Conservation (phyloP, 2,797 vertebrate genomes). For the Mionectes olivaceus region DNA sequence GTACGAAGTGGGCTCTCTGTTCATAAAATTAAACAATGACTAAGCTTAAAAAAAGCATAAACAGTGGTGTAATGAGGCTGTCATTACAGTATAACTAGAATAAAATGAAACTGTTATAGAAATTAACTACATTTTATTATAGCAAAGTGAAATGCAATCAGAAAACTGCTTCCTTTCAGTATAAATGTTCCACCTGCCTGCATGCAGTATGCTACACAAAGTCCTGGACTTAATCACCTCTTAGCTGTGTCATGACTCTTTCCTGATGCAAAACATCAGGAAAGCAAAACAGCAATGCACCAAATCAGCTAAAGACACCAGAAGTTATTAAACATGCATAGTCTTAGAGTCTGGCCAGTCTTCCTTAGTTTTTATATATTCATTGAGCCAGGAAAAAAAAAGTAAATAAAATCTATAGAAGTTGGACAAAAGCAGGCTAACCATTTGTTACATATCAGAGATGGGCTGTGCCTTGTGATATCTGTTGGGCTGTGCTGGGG, state of each 20-base stretch:
- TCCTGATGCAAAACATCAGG: background rate
- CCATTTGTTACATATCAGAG: background rate
- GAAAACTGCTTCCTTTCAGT: constrained; percentile 9
- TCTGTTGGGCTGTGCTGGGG: background rate
- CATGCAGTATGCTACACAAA: background rate
- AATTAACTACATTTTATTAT: constrained; percentile 21
- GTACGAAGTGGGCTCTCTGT: background rate
- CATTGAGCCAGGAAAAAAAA: background rate
- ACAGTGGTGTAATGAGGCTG: constrained; percentile 23
- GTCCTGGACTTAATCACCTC: background rate
- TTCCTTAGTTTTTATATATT: background rate
- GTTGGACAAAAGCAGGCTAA: background rate
- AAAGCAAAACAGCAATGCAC: background rate
- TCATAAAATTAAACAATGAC: constrained; percentile 58
- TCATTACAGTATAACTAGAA: constrained; percentile 7
- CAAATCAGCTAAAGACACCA: background rate
- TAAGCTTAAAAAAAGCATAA: constrained; percentile 41
- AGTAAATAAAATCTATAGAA: background rate
- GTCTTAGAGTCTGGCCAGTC: background rate
- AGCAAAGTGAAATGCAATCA: background rate
- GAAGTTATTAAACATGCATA: background rate
- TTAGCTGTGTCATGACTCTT: background rate
- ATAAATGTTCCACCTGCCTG: constrained; percentile 12
- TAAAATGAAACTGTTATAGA: constrained; percentile 42
- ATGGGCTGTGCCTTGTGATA: background rate